Conservation (phyloP, 2,113 vertebrate species). For the Oreotrochilus melanogaster region DNA sequence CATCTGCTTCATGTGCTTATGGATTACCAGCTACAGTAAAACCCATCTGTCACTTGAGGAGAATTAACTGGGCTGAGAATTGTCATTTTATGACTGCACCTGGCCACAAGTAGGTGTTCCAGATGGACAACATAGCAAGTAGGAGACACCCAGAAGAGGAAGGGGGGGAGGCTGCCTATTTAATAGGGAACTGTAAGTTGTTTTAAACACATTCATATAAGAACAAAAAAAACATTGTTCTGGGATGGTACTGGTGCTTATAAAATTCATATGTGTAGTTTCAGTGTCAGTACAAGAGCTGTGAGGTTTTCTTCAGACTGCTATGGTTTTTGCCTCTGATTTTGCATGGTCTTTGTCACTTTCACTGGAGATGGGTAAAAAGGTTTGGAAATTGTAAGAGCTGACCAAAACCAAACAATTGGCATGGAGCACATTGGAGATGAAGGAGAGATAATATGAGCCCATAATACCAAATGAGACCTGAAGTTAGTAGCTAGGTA, state of each 20-base stretch:
- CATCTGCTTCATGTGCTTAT: constrained; percentile 43
- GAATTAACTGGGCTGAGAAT: constrained; percentile 56
- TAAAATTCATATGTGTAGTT: background rate
- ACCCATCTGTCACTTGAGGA: constrained; percentile 57
- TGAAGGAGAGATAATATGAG: background rate
- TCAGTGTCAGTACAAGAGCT: background rate
- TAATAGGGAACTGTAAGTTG: background rate
- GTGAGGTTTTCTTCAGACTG: background rate
- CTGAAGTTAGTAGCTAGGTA: background rate
- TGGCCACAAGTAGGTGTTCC: constrained; percentile 12
- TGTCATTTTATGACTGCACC: constrained; percentile 23
- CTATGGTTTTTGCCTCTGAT: background rate
- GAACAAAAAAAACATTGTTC: background rate
- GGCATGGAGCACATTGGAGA: background rate
- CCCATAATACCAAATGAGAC: fast-evolving
- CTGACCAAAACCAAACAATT: background rate
- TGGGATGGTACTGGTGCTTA: background rate
- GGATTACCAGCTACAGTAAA: constrained; percentile 42
- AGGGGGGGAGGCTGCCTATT: background rate
- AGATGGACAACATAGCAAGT: constrained; percentile 14
- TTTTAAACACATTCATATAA: background rate
- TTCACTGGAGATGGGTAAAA: background rate
- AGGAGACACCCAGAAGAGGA: background rate
- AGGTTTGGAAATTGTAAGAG: background rate
- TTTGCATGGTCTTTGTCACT: background rate